Conservation (phyloP, 35 echinoderm and acorn worm genomes). For the Diadema setosum region DNA sequence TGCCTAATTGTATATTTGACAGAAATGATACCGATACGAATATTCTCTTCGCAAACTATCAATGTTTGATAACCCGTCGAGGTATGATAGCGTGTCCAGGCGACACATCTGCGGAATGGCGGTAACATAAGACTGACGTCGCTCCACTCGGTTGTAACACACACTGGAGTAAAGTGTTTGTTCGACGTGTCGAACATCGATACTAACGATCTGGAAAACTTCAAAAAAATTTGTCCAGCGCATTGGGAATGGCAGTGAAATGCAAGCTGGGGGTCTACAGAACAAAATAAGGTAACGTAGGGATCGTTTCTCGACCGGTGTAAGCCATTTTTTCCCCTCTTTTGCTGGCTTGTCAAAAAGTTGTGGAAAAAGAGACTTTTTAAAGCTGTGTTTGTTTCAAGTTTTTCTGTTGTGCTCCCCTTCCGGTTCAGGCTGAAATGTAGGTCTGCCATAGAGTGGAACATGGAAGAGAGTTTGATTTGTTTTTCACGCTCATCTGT, state of each 20-base stretch:
- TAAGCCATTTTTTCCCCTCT: too few species aligned
- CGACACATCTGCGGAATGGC: conserved; percentile 6
- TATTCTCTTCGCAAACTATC: conserved; percentile 8
- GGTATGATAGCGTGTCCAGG: conserved; percentile 3
- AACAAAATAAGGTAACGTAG: background rate
- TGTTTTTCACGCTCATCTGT: background rate
- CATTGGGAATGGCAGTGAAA: conserved; percentile 23
- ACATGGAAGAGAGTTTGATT: background rate
- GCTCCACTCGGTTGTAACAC: conserved; percentile 12
- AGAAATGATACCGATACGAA: conserved; percentile 8
- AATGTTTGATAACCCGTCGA: conserved; percentile 18
- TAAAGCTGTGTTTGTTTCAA: background rate
- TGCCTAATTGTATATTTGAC: background rate
- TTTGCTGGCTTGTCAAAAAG: background rate
- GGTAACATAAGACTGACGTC: conserved; percentile 2
- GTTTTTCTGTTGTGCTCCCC: background rate
- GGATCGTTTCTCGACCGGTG: background rate
- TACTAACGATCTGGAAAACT: conserved; percentile 32
- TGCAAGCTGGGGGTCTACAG: background rate
- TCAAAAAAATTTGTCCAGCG: conserved; percentile 6
- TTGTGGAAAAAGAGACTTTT: background rate
- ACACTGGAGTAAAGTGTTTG: conserved; percentile 18
- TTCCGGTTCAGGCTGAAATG: background rate
- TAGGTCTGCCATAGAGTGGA: background rate
- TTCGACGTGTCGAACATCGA: conserved; percentile 24